Conservation (phyloP, 1,140 invertebrate species). For the Caenorhabditis briggsae region DNA sequence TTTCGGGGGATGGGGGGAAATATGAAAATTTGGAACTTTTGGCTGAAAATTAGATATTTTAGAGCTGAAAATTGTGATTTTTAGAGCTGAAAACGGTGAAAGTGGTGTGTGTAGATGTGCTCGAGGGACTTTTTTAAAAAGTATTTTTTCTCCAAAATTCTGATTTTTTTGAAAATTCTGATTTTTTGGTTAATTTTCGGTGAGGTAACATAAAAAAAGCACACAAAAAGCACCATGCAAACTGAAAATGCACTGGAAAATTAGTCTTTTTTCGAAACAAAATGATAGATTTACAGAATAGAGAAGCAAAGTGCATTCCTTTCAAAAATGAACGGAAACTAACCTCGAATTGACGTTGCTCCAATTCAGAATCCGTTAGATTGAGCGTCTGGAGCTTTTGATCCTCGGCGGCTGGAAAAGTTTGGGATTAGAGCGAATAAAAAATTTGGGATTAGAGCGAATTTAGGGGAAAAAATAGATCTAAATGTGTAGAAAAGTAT, state of each 20-base stretch:
- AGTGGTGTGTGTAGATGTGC: conserved; percentile 20
- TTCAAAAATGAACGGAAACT: conserved; percentile 3
- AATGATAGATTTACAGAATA: not conserved
- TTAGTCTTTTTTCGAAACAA: not conserved
- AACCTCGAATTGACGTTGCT: conserved; percentile 46
- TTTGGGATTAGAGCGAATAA: not conserved
- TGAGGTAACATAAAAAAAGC: conserved; percentile 4
- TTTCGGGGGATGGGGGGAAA: not conserved
- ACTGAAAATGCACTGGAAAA: not conserved
- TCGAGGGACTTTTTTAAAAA: not conserved
- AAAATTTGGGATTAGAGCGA: not conserved
- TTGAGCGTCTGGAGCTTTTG: conserved; percentile 39
- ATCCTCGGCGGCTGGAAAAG: conserved; percentile 31
- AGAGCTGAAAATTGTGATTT: not conserved
- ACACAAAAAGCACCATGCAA: not conserved
- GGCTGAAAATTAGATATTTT: not conserved
- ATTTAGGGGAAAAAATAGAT: no score
- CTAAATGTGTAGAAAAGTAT: no score
- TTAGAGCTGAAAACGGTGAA: conserved; percentile 6
- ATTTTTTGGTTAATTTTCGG: not conserved
- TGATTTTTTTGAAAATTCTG: not conserved
- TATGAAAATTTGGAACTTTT: no score
- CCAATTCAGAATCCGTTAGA: conserved; percentile 13
- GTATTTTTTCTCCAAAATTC: conserved; percentile 33
- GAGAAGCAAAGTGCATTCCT: not conserved